Base-by-base conservation (phyloP, 2,113 vertebrate genomes). In the Protomyctophum bolini region DNA sequence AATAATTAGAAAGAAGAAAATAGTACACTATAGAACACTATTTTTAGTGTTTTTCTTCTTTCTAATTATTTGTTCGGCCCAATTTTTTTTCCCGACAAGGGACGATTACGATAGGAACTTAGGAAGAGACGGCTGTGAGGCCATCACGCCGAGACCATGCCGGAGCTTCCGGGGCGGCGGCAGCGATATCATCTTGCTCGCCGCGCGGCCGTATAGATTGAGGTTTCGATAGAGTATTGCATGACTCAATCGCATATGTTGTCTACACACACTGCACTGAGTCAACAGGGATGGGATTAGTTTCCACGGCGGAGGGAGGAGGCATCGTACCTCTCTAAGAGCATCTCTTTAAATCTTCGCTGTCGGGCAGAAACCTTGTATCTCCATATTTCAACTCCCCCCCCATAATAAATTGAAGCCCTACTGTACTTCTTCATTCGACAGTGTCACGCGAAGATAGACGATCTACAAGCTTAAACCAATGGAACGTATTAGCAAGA, bases 261-360 rank as follows among this genome's bases (percentile, higher is more conserved):
- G 21, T 45, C 33, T 55, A 6, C 64, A 15, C 14, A 55, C 76
- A 79, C 84, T 86, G 77, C 87, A 80, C 48, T 4, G 9, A 76
- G 60, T 80, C 87, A 73, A 46, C 28, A 51, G 90, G 86, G 88
- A 90, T 21, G 72, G 70, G 79, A 89, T 90, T 73, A 9, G 73
- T 89, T 90, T 41, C 5, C 33, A 69, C 88, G 87, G 73, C 88
- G 87, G 73, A 66, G 70, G 63, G 58, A 59, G 10, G 49, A 41
- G 8, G 59, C 85, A 51, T 62, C 82, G 70, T 55, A 0, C 33
- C 33, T 1, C 5, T 41, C 72, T 67, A 73, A 70, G 75, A 58
- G 66, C 65, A 12, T 11, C 21, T 45, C 72, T 64, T 72, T 68
- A 81, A 79, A 68, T 72, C 33, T 4, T 6, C 33, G 5, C 33